phyloP scores from a whole-genome alignment of 2,888 invertebrate genomes.

The Sabellastarte sp. region DNA sequence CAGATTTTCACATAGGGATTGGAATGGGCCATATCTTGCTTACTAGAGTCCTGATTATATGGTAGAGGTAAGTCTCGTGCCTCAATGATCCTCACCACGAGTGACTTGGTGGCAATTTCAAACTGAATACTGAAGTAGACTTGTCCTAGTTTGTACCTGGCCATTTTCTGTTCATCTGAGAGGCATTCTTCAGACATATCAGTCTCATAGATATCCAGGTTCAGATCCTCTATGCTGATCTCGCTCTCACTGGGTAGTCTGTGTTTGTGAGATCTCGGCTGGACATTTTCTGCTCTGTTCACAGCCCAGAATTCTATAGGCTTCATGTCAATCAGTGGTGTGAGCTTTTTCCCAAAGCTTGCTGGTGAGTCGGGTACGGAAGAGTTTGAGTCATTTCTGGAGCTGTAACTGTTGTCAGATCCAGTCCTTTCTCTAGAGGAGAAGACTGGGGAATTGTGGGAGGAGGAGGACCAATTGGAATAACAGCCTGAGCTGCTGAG shows the following conservation, averaged over 20 bases:
- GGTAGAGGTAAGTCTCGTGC: conserved; percentile 59
- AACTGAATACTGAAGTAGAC: conserved; percentile 57
- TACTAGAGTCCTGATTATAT: conserved; percentile 48
- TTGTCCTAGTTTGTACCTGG: conserved; percentile 32
- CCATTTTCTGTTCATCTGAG: conserved; percentile 55
- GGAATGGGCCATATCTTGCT: conserved; percentile 60
- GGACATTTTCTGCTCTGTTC: conserved; percentile 54
- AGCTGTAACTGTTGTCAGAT: conserved; percentile 10
- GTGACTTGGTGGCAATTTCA: conserved; percentile 48
- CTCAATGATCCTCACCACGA: conserved; percentile 59
- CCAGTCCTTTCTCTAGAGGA: conserved; percentile 34
- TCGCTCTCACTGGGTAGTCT: conserved; percentile 54
- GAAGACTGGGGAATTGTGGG: conserved; percentile 3
- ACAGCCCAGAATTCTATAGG: conserved; percentile 61
- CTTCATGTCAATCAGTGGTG: conserved; percentile 58
- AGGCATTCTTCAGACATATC: conserved; percentile 38
- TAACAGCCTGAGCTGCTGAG: conserved; percentile 27
- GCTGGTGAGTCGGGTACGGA: conserved; percentile 44
- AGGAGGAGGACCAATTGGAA: background rate
- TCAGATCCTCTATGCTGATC: conserved; percentile 56
- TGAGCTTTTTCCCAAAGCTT: conserved; percentile 38
- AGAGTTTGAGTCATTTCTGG: conserved; percentile 31
- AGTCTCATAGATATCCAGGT: conserved; percentile 54
- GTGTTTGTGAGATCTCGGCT: conserved; percentile 44
- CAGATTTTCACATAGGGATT: conserved; percentile 60